phyloP scores from a whole-genome alignment of 2,113 vertebrate species.

The Electrona antarctica region DNA sequence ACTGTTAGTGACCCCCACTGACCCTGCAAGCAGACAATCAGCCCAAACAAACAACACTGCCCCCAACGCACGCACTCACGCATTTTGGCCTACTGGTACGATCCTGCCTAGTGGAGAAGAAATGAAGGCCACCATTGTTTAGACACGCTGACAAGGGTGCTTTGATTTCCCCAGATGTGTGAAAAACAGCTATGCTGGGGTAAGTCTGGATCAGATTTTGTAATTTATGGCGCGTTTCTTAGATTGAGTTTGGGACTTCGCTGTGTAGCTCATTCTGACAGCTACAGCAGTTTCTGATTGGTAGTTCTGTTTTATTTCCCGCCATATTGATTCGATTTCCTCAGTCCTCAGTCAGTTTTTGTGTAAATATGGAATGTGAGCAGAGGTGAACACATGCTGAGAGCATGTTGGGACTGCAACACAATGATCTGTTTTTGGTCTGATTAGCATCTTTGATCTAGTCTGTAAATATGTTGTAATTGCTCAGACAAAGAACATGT shows the following conservation, averaged over 20 bases:
- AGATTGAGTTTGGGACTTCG: conserved; percentile 20
- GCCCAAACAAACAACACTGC: conserved; percentile 59
- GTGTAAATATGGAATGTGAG: conserved; percentile 14
- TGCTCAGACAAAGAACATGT: conserved; percentile 48
- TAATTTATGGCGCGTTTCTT: background rate
- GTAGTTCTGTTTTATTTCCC: background rate
- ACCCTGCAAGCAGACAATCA: conserved; percentile 55
- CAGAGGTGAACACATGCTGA: conserved; percentile 38
- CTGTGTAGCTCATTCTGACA: conserved; percentile 3
- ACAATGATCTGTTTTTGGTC: conserved; percentile 28
- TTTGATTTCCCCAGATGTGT: conserved; percentile 65
- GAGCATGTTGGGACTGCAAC: background rate
- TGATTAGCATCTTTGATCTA: conserved; percentile 33
- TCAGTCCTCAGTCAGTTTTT: conserved; percentile 11
- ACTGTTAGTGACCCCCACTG: conserved; percentile 10
- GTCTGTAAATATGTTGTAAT: conserved; percentile 41
- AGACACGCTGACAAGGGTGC: conserved; percentile 51
- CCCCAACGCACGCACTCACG: conserved; percentile 1
- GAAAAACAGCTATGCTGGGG: conserved; percentile 14
- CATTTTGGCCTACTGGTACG: conserved; percentile 37
- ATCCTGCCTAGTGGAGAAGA: conserved; percentile 39
- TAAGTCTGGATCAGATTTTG: conserved; percentile 29
- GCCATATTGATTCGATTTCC: conserved; percentile 3
- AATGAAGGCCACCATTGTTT: conserved; percentile 66
- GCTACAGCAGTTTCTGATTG: background rate